Conservation (phyloP, 2,888 invertebrate species). For the Vannuccia rotundouncinata region DNA sequence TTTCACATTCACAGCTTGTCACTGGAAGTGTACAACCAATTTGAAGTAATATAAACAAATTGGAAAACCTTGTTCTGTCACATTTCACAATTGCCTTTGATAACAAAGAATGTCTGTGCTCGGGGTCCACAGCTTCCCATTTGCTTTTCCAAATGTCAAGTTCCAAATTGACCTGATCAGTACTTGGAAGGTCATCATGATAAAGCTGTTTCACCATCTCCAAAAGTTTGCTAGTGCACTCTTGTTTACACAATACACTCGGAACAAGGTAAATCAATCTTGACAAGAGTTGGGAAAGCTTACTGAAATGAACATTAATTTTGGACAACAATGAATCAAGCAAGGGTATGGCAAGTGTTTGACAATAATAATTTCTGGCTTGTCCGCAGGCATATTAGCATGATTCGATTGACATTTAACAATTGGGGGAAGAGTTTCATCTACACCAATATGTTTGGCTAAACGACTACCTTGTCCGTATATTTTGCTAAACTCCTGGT, state of each 20-base stretch:
- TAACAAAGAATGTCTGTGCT: not conserved
- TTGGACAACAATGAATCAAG: conserved; percentile 21
- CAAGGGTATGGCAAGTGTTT: conserved; percentile 17
- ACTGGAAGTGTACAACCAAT: conserved; percentile 26
- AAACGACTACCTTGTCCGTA: not conserved
- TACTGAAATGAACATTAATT: conserved; percentile 20
- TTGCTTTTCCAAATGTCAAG: conserved; percentile 19
- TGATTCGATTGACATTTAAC: conserved; percentile 17
- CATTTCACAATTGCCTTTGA: not conserved
- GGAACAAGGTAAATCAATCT: conserved; percentile 21
- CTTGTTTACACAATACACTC: conserved; percentile 7
- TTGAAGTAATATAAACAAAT: conserved; percentile 3
- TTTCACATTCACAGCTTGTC: conserved; percentile 2
- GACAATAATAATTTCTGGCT: conserved; percentile 15
- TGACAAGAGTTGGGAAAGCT: conserved; percentile 4
- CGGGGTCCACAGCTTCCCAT: conserved; percentile 13
- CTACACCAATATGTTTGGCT: conserved; percentile 21
- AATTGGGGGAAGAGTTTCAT: conserved; percentile 23
- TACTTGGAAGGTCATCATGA: conserved; percentile 5
- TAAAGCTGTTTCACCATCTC: not conserved
- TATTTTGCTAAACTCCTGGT: conserved; percentile 26
- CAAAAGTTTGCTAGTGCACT: conserved; percentile 10
- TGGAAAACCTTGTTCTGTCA: conserved; percentile 9
- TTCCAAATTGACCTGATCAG: not conserved
- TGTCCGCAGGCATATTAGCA: conserved; percentile 23